Evolutionary conservation across 2,113 vertebrate species (phyloP), one percentile per base, ranked within the genome.

Genomic region (Trematocara zebra): DNA sequence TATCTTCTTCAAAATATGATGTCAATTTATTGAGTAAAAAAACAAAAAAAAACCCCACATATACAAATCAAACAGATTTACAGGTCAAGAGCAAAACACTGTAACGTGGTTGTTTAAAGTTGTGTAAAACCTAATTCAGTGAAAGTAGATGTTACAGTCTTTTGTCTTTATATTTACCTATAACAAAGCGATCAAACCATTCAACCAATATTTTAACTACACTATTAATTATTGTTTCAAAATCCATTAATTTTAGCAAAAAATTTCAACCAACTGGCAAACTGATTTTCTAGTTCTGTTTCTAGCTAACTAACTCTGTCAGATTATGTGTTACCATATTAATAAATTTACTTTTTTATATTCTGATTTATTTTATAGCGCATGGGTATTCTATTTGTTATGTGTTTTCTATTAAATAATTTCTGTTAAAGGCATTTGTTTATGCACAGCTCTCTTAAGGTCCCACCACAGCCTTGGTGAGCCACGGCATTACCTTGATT

Each of bases 41-140:
- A 72, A 1, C 7, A 5, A 69, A 20, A 3, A 7, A 20, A 8
- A 53, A 2, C 0, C 0, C 0, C 4, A 28, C 20, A 72, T 11
- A 42, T 42, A 44, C 40, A 44, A 28, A 47, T 47, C 40, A 47
- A 72, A 17, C 7, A 72, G 67, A 44, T 72, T 72, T 44, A 72
- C 12, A 44, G 37, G 37, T 72, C 37, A 72, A 64, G 59, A 57
- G 28, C 3, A 64, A 33, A 64, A 64, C 23, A 0, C 14, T 35
- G 59, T 35, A 7, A 35, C 33, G 28, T 59, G 28, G 56, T 59
- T 59, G 8, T 28, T 56, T 10, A 59, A 59, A 67, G 61, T 14
- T 67, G n/a, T 20, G 18, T 67, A 37, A 67, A 67, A 67, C 61
- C 61, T 69, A 37, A 35, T 64, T 37, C 4, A 64, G 17, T 64